Percentiles rank a stretch among this genome's conserved stretches.
Conservation (phyloP, 2,797 vertebrate genomes). For the Thamnophis elegans region DNA sequence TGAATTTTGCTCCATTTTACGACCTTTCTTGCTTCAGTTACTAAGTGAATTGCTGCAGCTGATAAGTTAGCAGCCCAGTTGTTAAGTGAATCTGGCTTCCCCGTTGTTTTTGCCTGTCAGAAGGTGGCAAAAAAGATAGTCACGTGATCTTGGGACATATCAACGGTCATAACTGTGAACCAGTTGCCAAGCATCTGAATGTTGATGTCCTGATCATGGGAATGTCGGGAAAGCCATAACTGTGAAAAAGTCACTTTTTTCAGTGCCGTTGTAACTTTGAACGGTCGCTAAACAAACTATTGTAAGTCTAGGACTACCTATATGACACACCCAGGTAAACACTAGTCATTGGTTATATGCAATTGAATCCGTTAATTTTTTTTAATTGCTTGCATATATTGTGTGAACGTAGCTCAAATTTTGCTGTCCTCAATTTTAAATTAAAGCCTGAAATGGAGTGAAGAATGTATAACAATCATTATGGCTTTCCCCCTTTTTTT, state of each 20-base stretch:
- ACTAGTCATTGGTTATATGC: neutral
- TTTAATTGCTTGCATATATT: neutral
- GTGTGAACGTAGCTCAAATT: neutral
- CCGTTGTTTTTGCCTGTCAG: neutral
- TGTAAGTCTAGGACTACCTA: neutral
- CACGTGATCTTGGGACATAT: neutral
- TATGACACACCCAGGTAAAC: neutral
- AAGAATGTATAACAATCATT: neutral
- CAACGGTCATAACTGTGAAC: neutral
- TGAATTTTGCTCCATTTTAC: neutral
- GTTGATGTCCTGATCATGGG: neutral
- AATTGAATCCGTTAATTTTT: neutral
- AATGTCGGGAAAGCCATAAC: neutral
- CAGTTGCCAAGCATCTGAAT: neutral
- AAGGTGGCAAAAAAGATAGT: neutral
- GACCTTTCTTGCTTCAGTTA: neutral
- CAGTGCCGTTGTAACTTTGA: neutral
- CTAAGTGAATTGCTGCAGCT: neutral
- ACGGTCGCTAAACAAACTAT: neutral
- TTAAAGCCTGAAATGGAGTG: neutral
- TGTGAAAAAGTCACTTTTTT: neutral
- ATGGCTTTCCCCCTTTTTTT: neutral
- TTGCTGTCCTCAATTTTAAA: neutral
- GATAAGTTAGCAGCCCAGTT: neutral
- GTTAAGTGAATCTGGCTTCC: neutral